Conservation (phyloP, 2,797 vertebrate species). For the Sylvia borin region DNA sequence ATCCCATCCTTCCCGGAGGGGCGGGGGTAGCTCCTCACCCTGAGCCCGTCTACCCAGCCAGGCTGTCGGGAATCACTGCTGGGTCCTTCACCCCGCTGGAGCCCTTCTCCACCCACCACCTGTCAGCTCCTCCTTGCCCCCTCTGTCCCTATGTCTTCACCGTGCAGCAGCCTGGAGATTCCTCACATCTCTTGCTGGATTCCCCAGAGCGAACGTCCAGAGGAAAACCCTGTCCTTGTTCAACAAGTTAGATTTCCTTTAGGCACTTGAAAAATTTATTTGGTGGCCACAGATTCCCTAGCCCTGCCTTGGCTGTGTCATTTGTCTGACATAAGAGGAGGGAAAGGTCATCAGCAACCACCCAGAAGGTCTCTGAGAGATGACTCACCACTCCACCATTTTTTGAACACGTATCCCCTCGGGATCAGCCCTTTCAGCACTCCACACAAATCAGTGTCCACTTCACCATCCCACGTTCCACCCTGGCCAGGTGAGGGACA, state of each 20-base stretch:
- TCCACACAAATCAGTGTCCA: not conserved
- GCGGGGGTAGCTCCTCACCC: not conserved
- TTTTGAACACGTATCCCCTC: accelerated
- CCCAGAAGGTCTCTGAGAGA: not conserved
- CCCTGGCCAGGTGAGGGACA: not conserved
- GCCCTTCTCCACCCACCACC: too few relatives aligned
- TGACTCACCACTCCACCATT: not conserved
- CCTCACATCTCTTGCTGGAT: not conserved
- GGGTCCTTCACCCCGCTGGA: not conserved
- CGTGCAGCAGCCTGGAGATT: accelerated
- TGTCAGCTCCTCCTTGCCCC: not conserved
- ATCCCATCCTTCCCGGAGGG: not conserved
- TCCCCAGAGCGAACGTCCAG: not conserved
- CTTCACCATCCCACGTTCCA: too few relatives aligned
- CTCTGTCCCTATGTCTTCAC: accelerated
- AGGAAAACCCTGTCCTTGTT: not conserved
- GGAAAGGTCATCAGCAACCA: not conserved
- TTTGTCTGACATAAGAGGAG: not conserved
- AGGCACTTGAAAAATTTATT: not conserved
- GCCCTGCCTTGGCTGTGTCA: not conserved
- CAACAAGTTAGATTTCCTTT: not conserved
- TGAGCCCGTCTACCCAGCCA: not conserved
- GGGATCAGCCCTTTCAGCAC: not conserved
- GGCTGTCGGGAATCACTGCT: not conserved
- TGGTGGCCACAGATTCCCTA: too few relatives aligned